Base-by-base conservation (phyloP, 2,113 vertebrate species). In the Hypomesus transpacificus region DNA sequence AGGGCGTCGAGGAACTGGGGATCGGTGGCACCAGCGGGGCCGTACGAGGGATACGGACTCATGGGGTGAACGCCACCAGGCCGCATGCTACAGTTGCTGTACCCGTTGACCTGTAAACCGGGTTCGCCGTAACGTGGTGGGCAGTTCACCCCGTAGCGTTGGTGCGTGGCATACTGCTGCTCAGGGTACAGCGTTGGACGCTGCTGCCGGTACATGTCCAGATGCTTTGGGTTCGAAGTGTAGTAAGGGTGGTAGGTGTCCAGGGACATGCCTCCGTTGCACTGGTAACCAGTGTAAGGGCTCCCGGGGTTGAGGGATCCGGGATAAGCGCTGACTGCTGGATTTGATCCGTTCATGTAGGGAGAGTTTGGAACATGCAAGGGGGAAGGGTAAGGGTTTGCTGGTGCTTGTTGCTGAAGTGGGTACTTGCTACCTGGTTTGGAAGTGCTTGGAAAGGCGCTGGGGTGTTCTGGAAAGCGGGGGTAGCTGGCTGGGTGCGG, bases 201-300 rank as follows among this genome's bases (percentile, higher is more conserved):
- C 80, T 95, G 94, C 81, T 94, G 95, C 69, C 85, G 89, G 65
- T 95, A 97, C 17, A 95, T 82, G 70, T 95, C 94, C 80, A 94
- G 51, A 68, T 94, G 90, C 85, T 95, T 97, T 88, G 93, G 83
- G 79, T 93, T 94, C 63, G 94, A 78, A 75, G 93, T 78, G 77
- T 93, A 97, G 79, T 93, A 93, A 17, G 91, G 84, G 79, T 93
- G 84, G 70, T 91, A 95, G 80, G 81, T 95, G 71, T 98, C 94
- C 82, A 93, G 68, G 2, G 94, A 76, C 80, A 93, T 77, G 70
- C 89, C 94, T 74, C 95, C 95, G 70, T 97, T 98, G 88, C 93
- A 95, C 68, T 94, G 95, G 77, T 95, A 97, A 24, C 93, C 86
- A 62, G 92, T 84, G 63, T 95, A 96, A 66, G 94, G 91, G 75